Evolutionary conservation across 1,140 invertebrate species (phyloP), one percentile per base, ranked within the genome.

Genomic region (Epicauta chinensis): DNA sequence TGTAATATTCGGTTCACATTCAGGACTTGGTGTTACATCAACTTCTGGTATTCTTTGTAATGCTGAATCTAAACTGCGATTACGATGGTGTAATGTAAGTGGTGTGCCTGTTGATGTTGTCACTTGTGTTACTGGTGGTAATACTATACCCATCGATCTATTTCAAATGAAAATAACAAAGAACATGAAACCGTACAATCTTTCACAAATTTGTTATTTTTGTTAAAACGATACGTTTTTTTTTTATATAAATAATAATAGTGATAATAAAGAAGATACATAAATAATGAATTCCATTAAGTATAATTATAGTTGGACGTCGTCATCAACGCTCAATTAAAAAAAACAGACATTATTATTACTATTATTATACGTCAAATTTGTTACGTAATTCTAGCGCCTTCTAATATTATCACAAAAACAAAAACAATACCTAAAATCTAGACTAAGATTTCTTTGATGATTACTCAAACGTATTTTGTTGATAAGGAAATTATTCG

Each of bases 31-130:
- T 14, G 83, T 85, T 11, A 84, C 81, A 70, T 87, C 86, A 14
- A 90, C 87, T 75, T 91, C 88, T 14, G 88, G 88, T 56, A 91
- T 91, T 65, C 86, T 75, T 67, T 91, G 88, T 36, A 91, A 73
- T 14, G 88, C 89, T 41, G 89, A 92, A 69, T 93, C 90, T 63
- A 93, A 71, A 64, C 88, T 91, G 44, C 89, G 81, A 73, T 93
- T 93, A 55, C 89, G 79, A 69, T 92, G 89, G 67, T 92, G 90
- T 54, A 86, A 77, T 3, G 81, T 83, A 47, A 80, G 61, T 56
- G 75, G 76, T 31, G 71, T 74, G 49, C 68, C 70, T 16, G 74
- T 74, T 38, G 69, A 69, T 36, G 71, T 71, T 6, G 68, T 71
- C 35, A 80, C 75, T 64, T 84, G 81, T 29, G 81, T 77, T 17